phyloP scores from a whole-genome alignment of 1,140 invertebrate genomes.

The Cydia pomonella region DNA sequence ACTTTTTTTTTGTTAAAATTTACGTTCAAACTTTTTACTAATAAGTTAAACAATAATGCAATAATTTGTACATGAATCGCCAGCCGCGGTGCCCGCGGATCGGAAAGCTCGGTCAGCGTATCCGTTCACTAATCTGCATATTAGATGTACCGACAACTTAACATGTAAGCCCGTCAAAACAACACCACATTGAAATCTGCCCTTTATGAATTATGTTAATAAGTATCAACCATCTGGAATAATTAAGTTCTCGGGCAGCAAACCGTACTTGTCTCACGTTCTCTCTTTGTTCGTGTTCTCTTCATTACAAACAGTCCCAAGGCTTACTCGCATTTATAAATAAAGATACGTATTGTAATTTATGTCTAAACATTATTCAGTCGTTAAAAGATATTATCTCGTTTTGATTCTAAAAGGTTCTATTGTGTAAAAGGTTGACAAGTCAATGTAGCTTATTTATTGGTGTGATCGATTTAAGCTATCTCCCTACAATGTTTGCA shows the following conservation, averaged over 20 bases:
- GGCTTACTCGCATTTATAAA: slow-evolving; percentile 37
- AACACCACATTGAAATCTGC: slow-evolving; percentile 36
- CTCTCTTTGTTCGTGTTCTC: slow-evolving; percentile 40
- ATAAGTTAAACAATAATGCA: slow-evolving; percentile 65
- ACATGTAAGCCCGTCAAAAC: slow-evolving; percentile 45
- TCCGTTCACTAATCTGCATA: slow-evolving; percentile 71
- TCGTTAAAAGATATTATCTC: slow-evolving; percentile 32
- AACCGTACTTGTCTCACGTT: slow-evolving; percentile 33
- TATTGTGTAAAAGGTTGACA: slow-evolving; percentile 38
- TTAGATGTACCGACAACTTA: slow-evolving; percentile 51
- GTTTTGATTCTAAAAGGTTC: slow-evolving; percentile 25
- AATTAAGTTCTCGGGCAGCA: slow-evolving; percentile 22
- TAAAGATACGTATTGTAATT: slow-evolving; percentile 26
- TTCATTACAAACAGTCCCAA: slow-evolving; percentile 39
- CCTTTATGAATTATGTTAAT: slow-evolving; percentile 36
- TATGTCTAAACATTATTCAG: slow-evolving; percentile 46
- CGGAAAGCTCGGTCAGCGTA: slow-evolving; percentile 56
- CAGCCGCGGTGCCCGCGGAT: slow-evolving; percentile 55
- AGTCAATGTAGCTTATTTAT: slow-evolving; percentile 55
- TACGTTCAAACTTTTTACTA: slow-evolving; percentile 20
- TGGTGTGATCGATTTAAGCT: slow-evolving; percentile 30
- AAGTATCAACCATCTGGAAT: slow-evolving; percentile 40
- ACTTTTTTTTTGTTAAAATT: neutral
- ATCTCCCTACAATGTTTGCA: slow-evolving; percentile 60
- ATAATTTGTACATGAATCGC: slow-evolving; percentile 58